phyloP scores from a whole-genome alignment of 2,797 vertebrate species.

The Dicrostonyx torquatus region DNA sequence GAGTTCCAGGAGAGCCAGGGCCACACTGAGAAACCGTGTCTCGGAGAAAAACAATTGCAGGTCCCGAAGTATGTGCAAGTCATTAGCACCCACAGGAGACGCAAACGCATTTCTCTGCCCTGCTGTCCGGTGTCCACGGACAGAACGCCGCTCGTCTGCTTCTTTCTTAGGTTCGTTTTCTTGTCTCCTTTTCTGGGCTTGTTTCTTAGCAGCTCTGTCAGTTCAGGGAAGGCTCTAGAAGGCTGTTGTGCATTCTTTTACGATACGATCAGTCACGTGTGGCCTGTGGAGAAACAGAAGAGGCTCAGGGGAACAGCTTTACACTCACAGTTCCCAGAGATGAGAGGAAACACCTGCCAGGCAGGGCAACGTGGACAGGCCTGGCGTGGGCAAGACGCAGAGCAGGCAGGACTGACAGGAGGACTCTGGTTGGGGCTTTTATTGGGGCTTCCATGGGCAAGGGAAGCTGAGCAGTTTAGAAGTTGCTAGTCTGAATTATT shows the following conservation, averaged over 20 bases:
- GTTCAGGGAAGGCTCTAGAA: not conserved
- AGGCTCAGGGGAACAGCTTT: not conserved
- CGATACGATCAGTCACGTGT: not conserved
- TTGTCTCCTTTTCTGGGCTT: not conserved
- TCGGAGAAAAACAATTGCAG: not conserved
- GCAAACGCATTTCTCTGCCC: not conserved
- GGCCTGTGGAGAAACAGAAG: not conserved
- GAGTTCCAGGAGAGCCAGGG: not conserved
- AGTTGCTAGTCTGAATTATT: not conserved
- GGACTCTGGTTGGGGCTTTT: too few species aligned
- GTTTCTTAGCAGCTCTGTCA: not conserved
- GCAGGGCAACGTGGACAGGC: fast-evolving
- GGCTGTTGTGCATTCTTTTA: not conserved
- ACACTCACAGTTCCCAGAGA: not conserved
- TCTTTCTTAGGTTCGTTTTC: not conserved
- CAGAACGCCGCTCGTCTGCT: not conserved
- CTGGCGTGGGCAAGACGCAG: not conserved
- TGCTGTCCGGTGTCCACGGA: not conserved
- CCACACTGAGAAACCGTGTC: not conserved
- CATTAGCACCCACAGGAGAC: not conserved
- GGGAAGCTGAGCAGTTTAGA: too few species aligned
- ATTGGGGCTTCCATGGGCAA: not conserved
- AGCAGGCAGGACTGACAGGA: fast-evolving
- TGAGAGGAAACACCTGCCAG: not conserved
- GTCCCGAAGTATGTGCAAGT: not conserved